Conservation (phyloP, 2,888 invertebrate species). For the Zootermopsis nevadensis region DNA sequence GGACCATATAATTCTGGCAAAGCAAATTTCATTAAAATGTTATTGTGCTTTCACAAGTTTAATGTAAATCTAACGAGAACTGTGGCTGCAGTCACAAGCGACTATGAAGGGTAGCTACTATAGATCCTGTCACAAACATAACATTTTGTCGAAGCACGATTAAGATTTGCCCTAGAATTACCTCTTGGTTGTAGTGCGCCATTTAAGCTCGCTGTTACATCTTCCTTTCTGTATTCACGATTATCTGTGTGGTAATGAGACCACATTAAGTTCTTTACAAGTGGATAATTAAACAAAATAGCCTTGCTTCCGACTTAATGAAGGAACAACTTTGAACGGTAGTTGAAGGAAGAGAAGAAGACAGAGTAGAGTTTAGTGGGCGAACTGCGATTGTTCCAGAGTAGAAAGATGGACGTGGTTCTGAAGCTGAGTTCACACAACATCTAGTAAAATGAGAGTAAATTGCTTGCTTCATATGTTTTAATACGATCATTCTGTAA, state of each 20-base stretch:
- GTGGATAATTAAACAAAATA: conserved; percentile 26
- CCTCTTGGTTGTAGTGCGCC: not conserved
- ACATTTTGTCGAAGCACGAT: not conserved
- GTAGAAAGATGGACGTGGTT: too few species aligned
- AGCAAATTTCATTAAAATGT: not conserved
- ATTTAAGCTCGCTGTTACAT: conserved; percentile 9
- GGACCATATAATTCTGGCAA: too few species aligned
- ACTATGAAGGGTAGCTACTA: not conserved
- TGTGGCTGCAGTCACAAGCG: not conserved
- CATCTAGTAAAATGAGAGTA: too few species aligned
- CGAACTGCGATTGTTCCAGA: too few species aligned
- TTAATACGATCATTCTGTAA: too few species aligned
- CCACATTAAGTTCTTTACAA: conserved; percentile 9
- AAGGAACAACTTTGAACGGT: too few species aligned
- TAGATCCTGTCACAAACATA: not conserved
- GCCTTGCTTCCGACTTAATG: conserved; percentile 1
- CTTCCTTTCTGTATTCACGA: not conserved
- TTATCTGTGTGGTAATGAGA: conserved; percentile 18
- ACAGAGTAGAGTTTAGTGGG: too few species aligned
- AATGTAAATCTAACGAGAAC: not conserved
- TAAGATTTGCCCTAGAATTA: not conserved
- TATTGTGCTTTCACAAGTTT: not conserved
- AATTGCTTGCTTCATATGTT: too few species aligned
- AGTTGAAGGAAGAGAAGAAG: too few species aligned
- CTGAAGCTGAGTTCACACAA: too few species aligned